Evolutionary conservation across 2,888 invertebrate genomes (phyloP).

Genomic region (Sphinx pinastri): DNA sequence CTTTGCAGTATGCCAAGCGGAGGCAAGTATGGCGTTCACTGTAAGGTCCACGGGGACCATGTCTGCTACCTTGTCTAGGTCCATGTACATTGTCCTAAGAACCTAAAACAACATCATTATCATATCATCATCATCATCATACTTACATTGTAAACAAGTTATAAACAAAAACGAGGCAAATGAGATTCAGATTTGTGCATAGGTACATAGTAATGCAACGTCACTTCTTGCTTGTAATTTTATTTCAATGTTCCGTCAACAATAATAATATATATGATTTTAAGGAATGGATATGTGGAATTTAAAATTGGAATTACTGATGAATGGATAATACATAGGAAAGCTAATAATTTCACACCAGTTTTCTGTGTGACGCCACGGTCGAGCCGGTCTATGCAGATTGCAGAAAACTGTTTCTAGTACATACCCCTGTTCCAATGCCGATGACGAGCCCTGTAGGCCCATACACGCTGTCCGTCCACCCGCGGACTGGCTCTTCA

Average conservation of each 20-base stretch:
- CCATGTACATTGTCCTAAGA: slow-evolving; percentile 87
- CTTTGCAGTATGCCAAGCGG: slow-evolving; percentile 88
- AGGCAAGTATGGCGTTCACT: slow-evolving; percentile 91
- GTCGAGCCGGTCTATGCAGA: too few relatives aligned
- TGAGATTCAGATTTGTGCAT: too few relatives aligned
- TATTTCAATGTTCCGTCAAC: neutral
- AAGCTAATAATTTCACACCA: neutral
- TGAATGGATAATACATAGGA: too few relatives aligned
- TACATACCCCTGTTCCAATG: slow-evolving; percentile 87
- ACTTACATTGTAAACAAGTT: too few relatives aligned
- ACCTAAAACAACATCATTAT: slow-evolving; percentile 52
- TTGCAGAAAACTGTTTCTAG: too few relatives aligned
- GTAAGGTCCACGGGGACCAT: slow-evolving; percentile 91
- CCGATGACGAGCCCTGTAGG: slow-evolving; percentile 90
- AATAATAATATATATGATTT: too few relatives aligned
- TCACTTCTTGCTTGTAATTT: neutral
- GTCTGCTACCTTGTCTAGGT: slow-evolving; percentile 88
- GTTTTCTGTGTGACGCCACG: too few relatives aligned
- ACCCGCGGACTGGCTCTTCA: slow-evolving; percentile 90
- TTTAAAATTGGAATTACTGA: too few relatives aligned
- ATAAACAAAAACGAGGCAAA: too few relatives aligned
- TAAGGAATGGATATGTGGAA: too few relatives aligned
- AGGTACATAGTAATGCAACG: too few relatives aligned
- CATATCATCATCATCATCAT: neutral
- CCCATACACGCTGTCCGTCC: slow-evolving; percentile 96